A percentile compares a stretch with the other conserved stretches of the same genome.
These are phyloP conservation scores for Tyrannus savana DNA, from an alignment of 2,113 vertebrate genomes.

Conservation along the genomic window DNA sequence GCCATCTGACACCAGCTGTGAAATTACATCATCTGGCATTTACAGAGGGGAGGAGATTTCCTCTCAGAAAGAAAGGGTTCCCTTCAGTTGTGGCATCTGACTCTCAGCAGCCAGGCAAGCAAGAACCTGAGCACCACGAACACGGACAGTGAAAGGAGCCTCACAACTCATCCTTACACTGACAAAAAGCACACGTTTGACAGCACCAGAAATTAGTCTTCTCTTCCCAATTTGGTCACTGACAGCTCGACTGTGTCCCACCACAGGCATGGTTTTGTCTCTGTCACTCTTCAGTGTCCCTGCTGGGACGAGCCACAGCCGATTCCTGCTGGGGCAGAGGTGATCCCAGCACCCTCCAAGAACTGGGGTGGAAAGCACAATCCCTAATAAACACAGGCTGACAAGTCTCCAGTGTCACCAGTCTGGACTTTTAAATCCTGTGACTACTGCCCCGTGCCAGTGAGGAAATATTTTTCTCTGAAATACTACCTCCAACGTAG, in stretches of 20 bases:
- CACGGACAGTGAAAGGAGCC: neutral
- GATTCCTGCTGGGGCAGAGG: neutral
- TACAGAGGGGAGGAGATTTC: neutral
- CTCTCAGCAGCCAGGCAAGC: neutral
- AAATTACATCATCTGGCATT: neutral
- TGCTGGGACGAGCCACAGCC: neutral
- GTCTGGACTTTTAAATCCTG: neutral
- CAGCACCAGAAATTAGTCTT: neutral
- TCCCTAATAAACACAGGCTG: neutral
- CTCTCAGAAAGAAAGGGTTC: neutral
- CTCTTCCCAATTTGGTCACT: neutral
- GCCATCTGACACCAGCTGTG: neutral
- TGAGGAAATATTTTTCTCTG: neutral
- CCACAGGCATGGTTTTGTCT: neutral
- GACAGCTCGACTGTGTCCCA: neutral
- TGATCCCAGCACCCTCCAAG: neutral
- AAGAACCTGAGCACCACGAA: neutral
- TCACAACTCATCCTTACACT: neutral
- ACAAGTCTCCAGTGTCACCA: neutral
- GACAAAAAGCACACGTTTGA: neutral
- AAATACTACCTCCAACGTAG: neutral
- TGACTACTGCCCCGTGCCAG: neutral
- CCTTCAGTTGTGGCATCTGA: neutral
- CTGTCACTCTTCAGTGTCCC: neutral
- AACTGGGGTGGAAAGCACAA: neutral